Evolutionary conservation across 1,140 invertebrate genomes (phyloP), one percentile per base, ranked within the genome.

Genomic region (Drosophila obscura): DNA sequence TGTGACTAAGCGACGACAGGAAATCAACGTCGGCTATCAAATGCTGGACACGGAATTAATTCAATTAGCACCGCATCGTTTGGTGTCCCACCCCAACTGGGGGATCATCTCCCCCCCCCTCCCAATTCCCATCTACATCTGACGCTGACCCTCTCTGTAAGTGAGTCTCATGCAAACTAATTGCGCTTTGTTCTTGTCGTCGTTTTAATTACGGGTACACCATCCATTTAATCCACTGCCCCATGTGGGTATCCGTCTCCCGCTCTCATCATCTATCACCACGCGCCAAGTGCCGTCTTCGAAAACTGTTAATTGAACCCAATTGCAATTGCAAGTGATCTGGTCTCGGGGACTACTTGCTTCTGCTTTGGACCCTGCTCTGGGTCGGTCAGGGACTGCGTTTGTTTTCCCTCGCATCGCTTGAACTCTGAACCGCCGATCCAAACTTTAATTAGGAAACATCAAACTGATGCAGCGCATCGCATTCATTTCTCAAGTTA

Each of bases 101-200:
- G 44, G 26, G n/a, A 11, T 7, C 28, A 59, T 26, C 56, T 11
- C 19, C 19, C 16, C 28, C 50, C 58, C 16, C 16, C 0, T 16
- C 19, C 1, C 19, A 19, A 31, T 31, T 8, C 7, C 28, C 28
- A 31, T 35, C 31, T 19, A 19, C 19, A 19, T 19, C 19, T 19
- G 19, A 19, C 19, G 19, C 19, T 35, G 31, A 22, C 50, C 45
- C 53, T 13, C n/a, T 15, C 49, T 75, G 73, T 71, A 71, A 84
- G 74, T 83, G 82, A 78, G 83, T 80, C 81, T 88, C 83, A 88
- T 88, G 83, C 83, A 88, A 88, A 88, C 84, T 88, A 88, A 88
- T 88, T 88, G 83, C 62, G 83, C 82, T 85, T 75, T 19, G 19
- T 19, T 19, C 78, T 87, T 82, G 77, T 80, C 77, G 80, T 60